Base-by-base conservation (phyloP, 2,113 vertebrate species). In the Melanostigma gelatinosum region DNA sequence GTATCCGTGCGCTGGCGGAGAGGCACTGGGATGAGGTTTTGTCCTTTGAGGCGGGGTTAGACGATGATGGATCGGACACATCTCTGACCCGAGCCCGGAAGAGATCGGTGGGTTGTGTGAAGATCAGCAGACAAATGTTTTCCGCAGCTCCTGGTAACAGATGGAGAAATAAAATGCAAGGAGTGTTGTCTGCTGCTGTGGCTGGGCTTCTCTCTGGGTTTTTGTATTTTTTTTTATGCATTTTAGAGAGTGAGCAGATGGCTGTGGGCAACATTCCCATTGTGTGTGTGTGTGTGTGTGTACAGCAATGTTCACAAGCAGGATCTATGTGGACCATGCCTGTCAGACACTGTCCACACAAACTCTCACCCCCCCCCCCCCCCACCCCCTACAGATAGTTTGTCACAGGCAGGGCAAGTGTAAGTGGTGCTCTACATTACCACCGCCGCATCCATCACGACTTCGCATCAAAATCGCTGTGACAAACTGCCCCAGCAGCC, bases 401-500 rank as follows among this genome's bases (percentile, higher is more conserved):
- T 77, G 83, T 91, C 89, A 91, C 74, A 85, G 80, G 74, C 76
- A 78, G 79, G 75, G 72, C 89, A 77, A 61, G 48, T n/a, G 22
- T 72, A 86, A 88, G 81, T 82, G 80, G 76, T 44, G 76, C 83
- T 83, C 82, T 81, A 74, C 75, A 67, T 77, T 77, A 62, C 81
- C 77, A 72, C 72, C 29, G 58, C 80, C 74, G 79, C 90, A 91
- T 90, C 85, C 85, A 85, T 93, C 89, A 92, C 46, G 2, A 55
- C 82, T 74, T 81, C 79, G 55, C 83, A 86, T 70, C 62, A 76
- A 85, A 90, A 91, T 89, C 66, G 48, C 77, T 87, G 69, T 87
- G 92, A 93, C 92, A 93, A 90, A 85, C 75, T 72, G 79, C 58
- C 84, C 90, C 84, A 87, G 87, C 77, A 90, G 90, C 87, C 83